Base-by-base conservation (phyloP, 1,140 invertebrate species). In the Zaprionus africanus region DNA sequence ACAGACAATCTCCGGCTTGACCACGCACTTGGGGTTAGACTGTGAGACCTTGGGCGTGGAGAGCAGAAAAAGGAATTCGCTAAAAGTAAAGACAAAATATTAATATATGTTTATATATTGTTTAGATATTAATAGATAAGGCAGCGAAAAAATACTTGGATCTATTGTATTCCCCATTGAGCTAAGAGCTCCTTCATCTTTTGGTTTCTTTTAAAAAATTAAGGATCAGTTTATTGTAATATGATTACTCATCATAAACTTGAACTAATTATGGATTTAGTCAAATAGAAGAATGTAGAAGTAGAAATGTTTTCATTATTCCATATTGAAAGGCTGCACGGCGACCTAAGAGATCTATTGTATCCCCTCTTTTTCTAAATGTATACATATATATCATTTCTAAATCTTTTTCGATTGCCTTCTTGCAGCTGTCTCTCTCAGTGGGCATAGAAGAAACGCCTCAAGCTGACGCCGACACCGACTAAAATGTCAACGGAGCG, bases 1-100 rank as follows among this genome's bases (percentile, higher is more conserved):
- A 93, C 96, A 97, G 0, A 97, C 94, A 72, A 98, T 93, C 78
- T 96, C 95, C n/a, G 96, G 95, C 94, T 96, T 97, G 41, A 98
- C 85, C 26, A 93, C 72, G 92, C 96, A 97, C 76, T 94, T 94
- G 34, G 95, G 94, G 94, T 98, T 98, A 41, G 96, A 97, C 64
- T 94, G 92, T 31, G 91, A 80, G 38, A 97, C 93, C 93, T 95
- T 96, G 17, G 94, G 93, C 46, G 93, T 93, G 76, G 95, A 95
- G 38, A 97, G 93, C 82, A 94, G 94, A 90, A 94, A 95, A 5
- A 97, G 90, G 86, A 98, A 96, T 76, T 96, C 94, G 83, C 97
- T 96, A 92, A 86, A 95, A 82, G 49, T 7, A 82, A 51, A 63
- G 59, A 34, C 12, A 19, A 38, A 67, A 43, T 13, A 1, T 22